Conservation (phyloP, 2,888 invertebrate species). For the Nineta flava region DNA sequence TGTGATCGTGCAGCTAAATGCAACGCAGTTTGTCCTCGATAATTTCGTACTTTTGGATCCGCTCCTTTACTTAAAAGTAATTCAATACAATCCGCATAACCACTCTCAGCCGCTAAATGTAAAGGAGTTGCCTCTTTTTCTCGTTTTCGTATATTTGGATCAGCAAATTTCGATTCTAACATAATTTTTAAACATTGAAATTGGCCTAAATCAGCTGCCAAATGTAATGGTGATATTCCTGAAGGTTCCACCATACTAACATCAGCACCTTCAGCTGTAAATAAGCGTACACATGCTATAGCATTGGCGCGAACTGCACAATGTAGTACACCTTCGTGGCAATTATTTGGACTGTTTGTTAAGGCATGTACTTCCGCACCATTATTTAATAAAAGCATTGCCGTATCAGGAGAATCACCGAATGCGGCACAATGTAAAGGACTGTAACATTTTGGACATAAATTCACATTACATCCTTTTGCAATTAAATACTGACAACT, state of each 20-base stretch:
- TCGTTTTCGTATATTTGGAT: slow-evolving; percentile 52
- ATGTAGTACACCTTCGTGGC: slow-evolving; percentile 65
- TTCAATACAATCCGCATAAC: slow-evolving; percentile 67
- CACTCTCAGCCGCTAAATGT: slow-evolving; percentile 79
- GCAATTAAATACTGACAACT: slow-evolving; percentile 52
- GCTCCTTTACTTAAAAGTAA: slow-evolving; percentile 58
- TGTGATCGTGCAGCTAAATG: slow-evolving; percentile 72
- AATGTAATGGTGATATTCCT: slow-evolving; percentile 64
- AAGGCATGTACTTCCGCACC: slow-evolving; percentile 51
- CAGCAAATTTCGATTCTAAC: slow-evolving; percentile 52
- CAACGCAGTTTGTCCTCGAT: slow-evolving; percentile 68
- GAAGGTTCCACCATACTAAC: slow-evolving; percentile 59
- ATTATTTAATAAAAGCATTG: slow-evolving; percentile 56
- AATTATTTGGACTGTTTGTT: slow-evolving; percentile 40
- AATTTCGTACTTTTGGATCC: slow-evolving; percentile 55
- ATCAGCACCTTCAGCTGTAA: slow-evolving; percentile 59
- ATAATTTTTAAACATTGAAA: slow-evolving; percentile 59
- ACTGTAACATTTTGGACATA: slow-evolving; percentile 53
- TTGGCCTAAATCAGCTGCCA: slow-evolving; percentile 66
- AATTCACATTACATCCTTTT: slow-evolving; percentile 51
- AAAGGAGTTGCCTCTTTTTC: slow-evolving; percentile 64
- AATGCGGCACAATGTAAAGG: slow-evolving; percentile 84
- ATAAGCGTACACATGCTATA: slow-evolving; percentile 58
- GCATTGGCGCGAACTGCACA: slow-evolving; percentile 75
- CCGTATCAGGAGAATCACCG: slow-evolving; percentile 68